Evolutionary conservation across 2,797 vertebrate species (phyloP), one percentile per base, ranked within the genome.

Genomic region (Diglossa cyanea): DNA sequence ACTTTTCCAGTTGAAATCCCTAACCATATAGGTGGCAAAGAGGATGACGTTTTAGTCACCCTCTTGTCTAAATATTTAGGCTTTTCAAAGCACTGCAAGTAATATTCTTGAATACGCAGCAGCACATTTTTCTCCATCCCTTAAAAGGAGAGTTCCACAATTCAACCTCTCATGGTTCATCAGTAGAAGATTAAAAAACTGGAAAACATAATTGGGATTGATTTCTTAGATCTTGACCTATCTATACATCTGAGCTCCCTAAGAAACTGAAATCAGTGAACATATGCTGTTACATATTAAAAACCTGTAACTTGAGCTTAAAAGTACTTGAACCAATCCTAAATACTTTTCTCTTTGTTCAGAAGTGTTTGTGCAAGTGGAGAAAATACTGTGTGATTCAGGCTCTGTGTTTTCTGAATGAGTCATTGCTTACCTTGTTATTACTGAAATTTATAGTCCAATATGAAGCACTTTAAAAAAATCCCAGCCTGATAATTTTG

Each of bases 181-280:
- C 62, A 88, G 31, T 1, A 71, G 73, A 74, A 90, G 47, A 84
- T 78, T 73, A 90, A 60, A 90, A 86, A 95, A 88, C 28, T 81
- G 35, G 35, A 83, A 88, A 67, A 88, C 26, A 13, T 76, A 74
- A 63, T 79, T 44, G 8, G 60, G 45, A 81, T 81, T 93, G 61
- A 88, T 92, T 89, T 76, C 53, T 85, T 94, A 75, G 25, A 84
- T 77, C 54, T 91, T 95, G 78, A 86, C 60, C 54, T 84, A 30
- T 65, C 51, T 88, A 26, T 88, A 89, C 11, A 70, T 86, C 63
- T 90, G 84, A 87, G 71, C 35, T 85, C 37, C n/a, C 33, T 76
- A 66, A 88, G 60, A 95, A 86, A 84, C 16, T 88, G 47, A 85
- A 80, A 66, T 82, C 11, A 3, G 30, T 5, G 11, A 96, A 70